These are phyloP conservation scores for Cichladusa arquata DNA, from an alignment of 2,113 vertebrate species.

Conservation along the genomic window DNA sequence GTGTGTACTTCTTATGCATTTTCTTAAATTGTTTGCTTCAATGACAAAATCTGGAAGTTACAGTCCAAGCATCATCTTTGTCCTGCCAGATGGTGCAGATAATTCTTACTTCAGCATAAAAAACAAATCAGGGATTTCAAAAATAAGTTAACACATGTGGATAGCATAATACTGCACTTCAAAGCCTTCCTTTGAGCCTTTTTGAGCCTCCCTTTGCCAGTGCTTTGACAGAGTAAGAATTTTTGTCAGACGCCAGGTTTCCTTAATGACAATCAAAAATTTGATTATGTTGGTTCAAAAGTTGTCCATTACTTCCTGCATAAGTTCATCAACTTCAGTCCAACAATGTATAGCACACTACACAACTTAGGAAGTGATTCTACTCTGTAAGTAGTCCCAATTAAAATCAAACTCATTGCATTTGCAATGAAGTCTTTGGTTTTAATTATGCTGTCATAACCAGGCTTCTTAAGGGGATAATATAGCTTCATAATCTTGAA, in stretches of 20 bases:
- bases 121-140: not conserved
- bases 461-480: not conserved
- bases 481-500: not conserved
- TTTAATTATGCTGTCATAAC: not conserved
- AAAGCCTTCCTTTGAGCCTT: not conserved
- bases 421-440: not conserved
- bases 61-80: not conserved
- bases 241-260: not conserved
- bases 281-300: not conserved
- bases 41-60: conserved; percentile 5
- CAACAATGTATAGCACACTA: not conserved
- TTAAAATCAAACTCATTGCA: not conserved
- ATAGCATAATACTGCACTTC: not conserved
- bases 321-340: not conserved
- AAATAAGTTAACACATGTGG: not conserved
- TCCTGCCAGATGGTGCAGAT: not conserved
- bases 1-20: not conserved
- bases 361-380: not conserved
- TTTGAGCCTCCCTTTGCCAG: not conserved
- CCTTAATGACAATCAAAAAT: not conserved
- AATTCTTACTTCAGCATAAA: not conserved
- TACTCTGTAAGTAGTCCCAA: not conserved
- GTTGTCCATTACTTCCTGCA: not conserved
- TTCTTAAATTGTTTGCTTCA: conserved; percentile 1
- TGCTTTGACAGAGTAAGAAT: not conserved